Percentiles rank a stretch among this genome's conserved stretches.
Conservation (phyloP, 2,797 vertebrate species). For the Peromyscus aztecus region DNA sequence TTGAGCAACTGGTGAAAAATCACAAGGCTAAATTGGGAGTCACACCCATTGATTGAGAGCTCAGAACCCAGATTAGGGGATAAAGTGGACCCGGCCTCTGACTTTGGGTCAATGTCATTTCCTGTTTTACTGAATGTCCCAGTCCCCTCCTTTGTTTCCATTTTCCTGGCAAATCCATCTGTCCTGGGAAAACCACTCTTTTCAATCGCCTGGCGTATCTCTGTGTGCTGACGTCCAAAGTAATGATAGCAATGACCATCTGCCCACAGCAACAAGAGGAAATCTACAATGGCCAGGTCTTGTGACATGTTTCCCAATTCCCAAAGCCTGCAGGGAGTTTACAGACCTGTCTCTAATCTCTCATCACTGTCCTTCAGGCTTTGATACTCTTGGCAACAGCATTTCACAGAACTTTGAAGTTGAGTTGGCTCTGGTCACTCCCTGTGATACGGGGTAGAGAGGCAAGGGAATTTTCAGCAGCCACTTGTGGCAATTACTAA, state of each 20-base stretch:
- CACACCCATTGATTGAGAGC: background rate
- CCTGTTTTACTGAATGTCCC: conserved; percentile 19
- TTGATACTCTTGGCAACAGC: background rate
- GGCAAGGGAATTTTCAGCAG: conserved; percentile 43
- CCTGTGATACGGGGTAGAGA: background rate
- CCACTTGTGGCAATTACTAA: conserved; percentile 57
- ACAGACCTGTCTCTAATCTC: background rate
- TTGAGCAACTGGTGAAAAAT: background rate
- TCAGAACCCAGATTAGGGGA: background rate
- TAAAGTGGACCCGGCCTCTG: background rate
- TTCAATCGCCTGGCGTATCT: background rate
- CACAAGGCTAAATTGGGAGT: background rate
- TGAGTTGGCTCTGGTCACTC: background rate
- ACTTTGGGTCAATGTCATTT: conserved; percentile 33
- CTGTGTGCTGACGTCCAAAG: background rate
- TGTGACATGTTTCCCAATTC: background rate
- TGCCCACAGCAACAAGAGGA: background rate
- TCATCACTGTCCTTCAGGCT: background rate
- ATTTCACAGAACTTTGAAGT: conserved; percentile 35
- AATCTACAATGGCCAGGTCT: conserved; percentile 1
- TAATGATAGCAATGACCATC: background rate
- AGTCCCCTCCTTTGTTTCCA: background rate
- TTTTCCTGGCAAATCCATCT: conserved; percentile 71
- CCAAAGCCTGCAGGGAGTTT: background rate
- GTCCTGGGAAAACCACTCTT: conserved; percentile 50